Base-by-base conservation (phyloP, 1,140 invertebrate species). In the Drosophila littoralis region DNA sequence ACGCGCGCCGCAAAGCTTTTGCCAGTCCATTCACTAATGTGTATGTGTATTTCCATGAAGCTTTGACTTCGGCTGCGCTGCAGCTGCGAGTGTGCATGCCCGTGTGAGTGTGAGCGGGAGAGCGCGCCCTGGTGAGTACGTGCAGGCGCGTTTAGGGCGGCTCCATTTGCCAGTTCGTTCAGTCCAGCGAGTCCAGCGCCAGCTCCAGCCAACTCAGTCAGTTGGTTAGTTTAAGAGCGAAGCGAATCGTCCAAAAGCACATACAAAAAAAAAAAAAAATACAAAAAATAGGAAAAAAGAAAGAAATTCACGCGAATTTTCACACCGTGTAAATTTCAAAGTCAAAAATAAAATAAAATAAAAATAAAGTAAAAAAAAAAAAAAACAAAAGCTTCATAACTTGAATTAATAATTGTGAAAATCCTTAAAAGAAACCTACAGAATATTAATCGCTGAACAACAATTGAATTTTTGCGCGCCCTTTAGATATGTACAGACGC, bases 71-170 rank as follows among this genome's bases (percentile, higher is more conserved):
- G 45, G 22, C 22, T 22, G 22, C 22, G 50, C 51, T 63, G 38
- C 40, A 43, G 15, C 33, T 55, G 13, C 5, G 10, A 33, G 33
- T 15, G 13, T 33, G 42, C 12, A 32, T 17, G 32, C n/a, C 42
- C 35, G 66, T 35, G 46, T 7, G 32, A n/a, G 17, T 2, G 43
- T n/a, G 15, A 35, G 15, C 54, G 10, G n/a, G 32, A 43, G 38
- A 33, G 46, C 22, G 63, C 28, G 33, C 8, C 43, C 7, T 10
- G 13, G 40, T 36, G 48, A n/a, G 40, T 55, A 36, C 43, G 66
- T 67, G 51, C 33, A 55, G 50, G 40, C 10, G 54, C 38, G 63
- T 78, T 72, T 76, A 82, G 83, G 84, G 84, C 84, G 84, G 85
- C 77, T 84, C 84, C 83, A 70, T 71, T 70, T 66, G 52, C 35